Evolutionary conservation across 2,888 invertebrate genomes (phyloP).

Genomic region (Drosophila mercatorum): DNA sequence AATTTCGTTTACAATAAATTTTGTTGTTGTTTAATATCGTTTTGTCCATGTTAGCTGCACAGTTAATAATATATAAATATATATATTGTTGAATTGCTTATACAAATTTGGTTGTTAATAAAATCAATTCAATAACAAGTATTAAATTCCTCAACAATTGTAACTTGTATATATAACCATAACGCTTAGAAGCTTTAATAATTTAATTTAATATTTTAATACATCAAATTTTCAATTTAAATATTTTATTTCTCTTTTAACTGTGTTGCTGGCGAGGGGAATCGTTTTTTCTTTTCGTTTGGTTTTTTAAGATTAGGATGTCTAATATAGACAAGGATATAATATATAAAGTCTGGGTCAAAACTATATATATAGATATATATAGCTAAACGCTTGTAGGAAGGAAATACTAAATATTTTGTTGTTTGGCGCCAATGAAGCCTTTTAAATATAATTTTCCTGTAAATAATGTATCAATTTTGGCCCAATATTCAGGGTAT

Average conservation of each 20-base stretch:
- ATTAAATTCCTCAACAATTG: constrained; percentile 32
- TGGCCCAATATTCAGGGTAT: constrained; percentile 38
- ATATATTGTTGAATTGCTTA: constrained; percentile 6
- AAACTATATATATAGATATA: constrained; percentile 55
- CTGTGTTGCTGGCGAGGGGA: constrained; percentile 29
- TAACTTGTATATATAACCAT: constrained; percentile 41
- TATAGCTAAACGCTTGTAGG: constrained; percentile 53
- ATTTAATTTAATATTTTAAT: constrained; percentile 5
- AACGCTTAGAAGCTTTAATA: constrained; percentile 20
- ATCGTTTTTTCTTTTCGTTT: constrained; percentile 7
- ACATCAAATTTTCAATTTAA: constrained; percentile 10
- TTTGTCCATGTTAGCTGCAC: constrained; percentile 50
- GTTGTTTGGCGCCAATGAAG: constrained; percentile 57
- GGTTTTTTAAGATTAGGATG: constrained; percentile 56
- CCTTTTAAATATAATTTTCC: constrained; percentile 54
- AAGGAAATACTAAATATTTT: constrained; percentile 44
- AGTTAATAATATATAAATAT: constrained; percentile 37
- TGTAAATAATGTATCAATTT: constrained; percentile 54
- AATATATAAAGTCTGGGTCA: constrained; percentile 52
- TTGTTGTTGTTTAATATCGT: constrained; percentile 13
- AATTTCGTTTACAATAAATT: constrained; percentile 7
- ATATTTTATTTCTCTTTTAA: constrained; percentile 20
- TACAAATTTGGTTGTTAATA: constrained; percentile 27
- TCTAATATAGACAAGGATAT: constrained; percentile 80
- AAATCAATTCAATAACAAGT: constrained; percentile 30